Evolutionary conservation across 2,888 invertebrate species (phyloP).

Genomic region (Xanthorhoe designata): DNA sequence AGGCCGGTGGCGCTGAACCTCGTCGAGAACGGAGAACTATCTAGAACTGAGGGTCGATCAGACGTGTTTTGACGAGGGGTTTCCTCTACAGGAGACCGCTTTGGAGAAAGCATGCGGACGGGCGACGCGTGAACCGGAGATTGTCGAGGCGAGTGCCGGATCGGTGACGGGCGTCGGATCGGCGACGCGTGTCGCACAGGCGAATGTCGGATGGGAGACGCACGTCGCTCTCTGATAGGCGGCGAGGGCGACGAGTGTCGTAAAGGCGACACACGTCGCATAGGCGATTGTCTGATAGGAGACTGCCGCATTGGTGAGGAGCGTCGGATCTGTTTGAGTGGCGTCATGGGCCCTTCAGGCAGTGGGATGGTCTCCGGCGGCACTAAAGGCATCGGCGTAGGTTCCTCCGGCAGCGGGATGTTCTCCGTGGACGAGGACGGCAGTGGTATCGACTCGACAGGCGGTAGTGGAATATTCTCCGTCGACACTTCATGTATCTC

Average conservation of each 20-base stretch:
- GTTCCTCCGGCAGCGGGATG: conserved; percentile 74
- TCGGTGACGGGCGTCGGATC: conserved; percentile 17
- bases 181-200: conserved; percentile 23
- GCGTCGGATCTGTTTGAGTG: conserved; percentile 40
- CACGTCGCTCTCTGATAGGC: conserved; percentile 6
- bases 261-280: conserved; percentile 11
- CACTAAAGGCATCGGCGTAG: conserved; percentile 63
- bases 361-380: conserved; percentile 74
- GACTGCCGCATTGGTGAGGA: conserved; percentile 23
- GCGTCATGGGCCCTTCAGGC: conserved; percentile 71
- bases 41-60: conserved; percentile 65
- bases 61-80: conserved; percentile 40
- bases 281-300: background rate
- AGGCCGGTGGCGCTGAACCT: conserved; percentile 75
- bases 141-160: conserved; percentile 17
- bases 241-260: conserved; percentile 17
- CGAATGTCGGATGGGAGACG: conserved; percentile 17
- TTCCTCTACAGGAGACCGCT: conserved; percentile 42
- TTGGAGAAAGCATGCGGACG: conserved; percentile 18
- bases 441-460: conserved; percentile 77
- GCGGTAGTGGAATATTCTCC: conserved; percentile 75
- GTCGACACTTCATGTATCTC: conserved; percentile 68
- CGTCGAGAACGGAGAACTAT: conserved; percentile 66
- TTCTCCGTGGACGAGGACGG: conserved; percentile 66
- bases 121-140: conserved; percentile 20